Evolutionary conservation across 2,797 vertebrate genomes (phyloP).

Genomic region (Brachymystax lenok): DNA sequence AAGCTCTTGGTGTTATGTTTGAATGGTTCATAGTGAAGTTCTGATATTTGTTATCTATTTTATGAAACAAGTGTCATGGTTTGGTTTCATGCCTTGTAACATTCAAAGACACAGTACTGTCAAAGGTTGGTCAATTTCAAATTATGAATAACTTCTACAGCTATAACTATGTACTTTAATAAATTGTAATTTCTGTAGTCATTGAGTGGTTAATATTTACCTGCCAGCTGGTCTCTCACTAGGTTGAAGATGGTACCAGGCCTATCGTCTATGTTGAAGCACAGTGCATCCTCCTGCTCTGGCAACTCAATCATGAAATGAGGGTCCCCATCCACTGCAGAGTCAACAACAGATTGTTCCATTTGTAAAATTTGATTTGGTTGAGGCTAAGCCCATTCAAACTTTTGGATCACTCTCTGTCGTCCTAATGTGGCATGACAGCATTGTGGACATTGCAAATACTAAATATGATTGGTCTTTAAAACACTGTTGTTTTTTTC

Average conservation of each 20-base stretch:
- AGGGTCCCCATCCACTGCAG: conserved; percentile 86
- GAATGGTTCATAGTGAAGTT: neutral
- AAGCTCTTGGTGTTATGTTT: neutral
- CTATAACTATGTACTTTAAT: neutral
- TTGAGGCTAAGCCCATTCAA: neutral
- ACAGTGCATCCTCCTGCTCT: conserved; percentile 71
- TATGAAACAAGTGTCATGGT: neutral
- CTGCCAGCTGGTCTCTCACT: conserved; percentile 80
- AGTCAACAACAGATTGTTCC: conserved; percentile 24
- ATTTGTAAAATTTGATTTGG: neutral
- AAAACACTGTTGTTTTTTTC: no score
- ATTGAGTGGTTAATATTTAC: conserved; percentile 60
- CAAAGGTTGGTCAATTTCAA: neutral
- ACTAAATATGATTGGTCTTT: no score
- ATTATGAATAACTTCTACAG: neutral
- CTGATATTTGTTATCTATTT: neutral
- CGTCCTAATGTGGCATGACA: neutral
- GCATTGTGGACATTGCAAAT: neutral
- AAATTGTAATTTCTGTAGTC: neutral
- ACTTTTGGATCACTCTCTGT: neutral
- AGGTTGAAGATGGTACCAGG: conserved; percentile 73
- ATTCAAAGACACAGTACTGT: neutral
- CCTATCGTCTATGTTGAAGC: conserved; percentile 78
- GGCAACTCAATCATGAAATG: conserved; percentile 78
- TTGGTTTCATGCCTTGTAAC: neutral